Percentiles rank a stretch among this genome's conserved stretches.
These are phyloP conservation scores for Drosophila pseudotakahashii DNA, from an alignment of 2,888 invertebrate genomes.

Conservation along the genomic window DNA sequence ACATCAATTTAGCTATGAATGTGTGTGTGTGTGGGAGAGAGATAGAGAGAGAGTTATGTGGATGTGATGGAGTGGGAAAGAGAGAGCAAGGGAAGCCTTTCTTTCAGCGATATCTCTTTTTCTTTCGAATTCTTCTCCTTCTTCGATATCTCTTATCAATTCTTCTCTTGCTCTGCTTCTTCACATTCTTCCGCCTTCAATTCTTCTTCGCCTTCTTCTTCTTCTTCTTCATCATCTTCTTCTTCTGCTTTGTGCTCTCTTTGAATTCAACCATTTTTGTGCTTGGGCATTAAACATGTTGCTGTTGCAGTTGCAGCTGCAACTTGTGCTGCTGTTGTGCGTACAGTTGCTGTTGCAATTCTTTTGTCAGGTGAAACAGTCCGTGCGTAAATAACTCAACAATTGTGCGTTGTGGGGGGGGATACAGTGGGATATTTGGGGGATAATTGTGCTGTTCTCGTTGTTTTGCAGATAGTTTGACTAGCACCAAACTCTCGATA, in stretches of 20 bases:
- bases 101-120: neutral
- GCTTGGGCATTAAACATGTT: conserved; percentile 71
- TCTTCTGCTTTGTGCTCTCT: conserved; percentile 39
- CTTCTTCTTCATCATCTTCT: conserved; percentile 32
- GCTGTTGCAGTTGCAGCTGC: conserved; percentile 38
- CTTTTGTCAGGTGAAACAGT: conserved; percentile 68
- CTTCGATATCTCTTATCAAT: neutral
- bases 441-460: conserved; percentile 38
- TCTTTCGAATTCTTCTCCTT: conserved; percentile 8
- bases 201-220: conserved; percentile 22
- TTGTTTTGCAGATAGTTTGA: conserved; percentile 79
- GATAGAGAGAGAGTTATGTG: conserved; percentile 14
- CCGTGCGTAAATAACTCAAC: conserved; percentile 75
- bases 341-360: conserved; percentile 37
- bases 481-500: conserved; percentile 83
- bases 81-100: conserved; percentile 40
- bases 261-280: conserved; percentile 64
- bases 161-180: conserved; percentile 37
- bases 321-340: conserved; percentile 38
- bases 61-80: conserved; percentile 20
- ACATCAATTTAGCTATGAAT: conserved; percentile 62
- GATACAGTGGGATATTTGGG: neutral
- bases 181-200: conserved; percentile 28
- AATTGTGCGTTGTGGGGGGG: conserved; percentile 40
- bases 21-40: conserved; percentile 7